Evolutionary conservation across 2,113 vertebrate genomes (phyloP).

Genomic region (Mystacornis crossleyi): DNA sequence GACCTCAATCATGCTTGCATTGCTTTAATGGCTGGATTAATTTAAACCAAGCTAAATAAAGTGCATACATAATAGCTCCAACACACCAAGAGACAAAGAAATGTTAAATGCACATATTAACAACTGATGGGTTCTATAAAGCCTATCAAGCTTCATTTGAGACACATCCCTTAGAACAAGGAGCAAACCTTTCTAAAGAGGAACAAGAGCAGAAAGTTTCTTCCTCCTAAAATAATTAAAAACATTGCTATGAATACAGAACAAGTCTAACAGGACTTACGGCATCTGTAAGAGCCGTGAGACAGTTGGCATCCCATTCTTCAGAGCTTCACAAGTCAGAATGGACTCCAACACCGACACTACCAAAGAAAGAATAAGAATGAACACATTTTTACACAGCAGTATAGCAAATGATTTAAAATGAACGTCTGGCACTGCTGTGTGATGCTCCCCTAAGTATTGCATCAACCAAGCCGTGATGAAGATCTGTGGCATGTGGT

Average conservation of each 20-base stretch:
- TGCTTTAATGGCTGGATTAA: neutral
- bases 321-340: constrained; percentile 93
- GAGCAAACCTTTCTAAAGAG: neutral
- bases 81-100: neutral
- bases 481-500: constrained; percentile 31
- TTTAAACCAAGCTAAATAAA: neutral
- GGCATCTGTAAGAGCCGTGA: constrained; percentile 89
- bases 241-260: neutral
- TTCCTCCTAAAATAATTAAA: neutral
- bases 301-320: constrained; percentile 90
- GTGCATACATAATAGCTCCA: neutral
- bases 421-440: constrained; percentile 32
- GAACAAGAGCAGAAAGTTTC: neutral
- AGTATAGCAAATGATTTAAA: constrained; percentile 35
- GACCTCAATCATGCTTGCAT: neutral
- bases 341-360: constrained; percentile 94
- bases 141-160: neutral
- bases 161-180: neutral
- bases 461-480: constrained; percentile 9
- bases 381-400: constrained; percentile 57
- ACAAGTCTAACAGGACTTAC: constrained; percentile 78
- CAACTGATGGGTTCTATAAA: neutral
- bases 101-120: neutral
- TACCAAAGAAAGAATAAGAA: constrained; percentile 54
- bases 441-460: neutral